Evolutionary conservation across 2,888 invertebrate species (phyloP), one percentile per base, ranked within the genome.

Genomic region (Watsonalla binaria): DNA sequence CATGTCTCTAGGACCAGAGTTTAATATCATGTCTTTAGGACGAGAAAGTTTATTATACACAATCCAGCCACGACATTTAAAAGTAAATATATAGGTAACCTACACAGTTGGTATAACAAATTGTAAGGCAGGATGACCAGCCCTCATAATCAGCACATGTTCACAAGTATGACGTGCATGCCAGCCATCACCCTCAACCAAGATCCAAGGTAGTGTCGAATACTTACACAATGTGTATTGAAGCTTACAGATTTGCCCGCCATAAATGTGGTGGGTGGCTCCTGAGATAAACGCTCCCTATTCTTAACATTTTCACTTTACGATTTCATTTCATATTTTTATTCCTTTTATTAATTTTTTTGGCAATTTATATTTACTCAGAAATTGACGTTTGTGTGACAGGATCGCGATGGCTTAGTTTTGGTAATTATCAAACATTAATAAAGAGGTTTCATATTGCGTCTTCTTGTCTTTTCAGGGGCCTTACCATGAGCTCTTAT

Each of bases 211-310:
- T 45, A 14, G 2, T 6, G 7, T n/a, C 8, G 6, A n/a, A 6
- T 61, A 82, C 85, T 84, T 56, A 86, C 86, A 71, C 76, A 79
- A 57, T 72, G 66, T 62, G 81, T 70, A 59, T 79, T 75, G 63
- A 83, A 84, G 80, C 74, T 84, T 68, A 84, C 82, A 73, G 76
- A 68, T 76, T 81, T 86, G 65, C 72, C 78, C 80, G 82, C 87
- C 88, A 88, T 88, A 62, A 79, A 79, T 66, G 49, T 66, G 68
- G 57, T 64, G 72, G 71, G 68, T 62, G 66, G 58, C 52, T 59
- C 54, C 53, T 58, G 15, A 54, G 59, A 70, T 54, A 50, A 55
- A 54, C 48, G 58, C 56, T 57, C 55, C 60, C 66, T 68, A 57
- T 66, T 57, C 62, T 67, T 66, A 72, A 63, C 80, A 84, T 84